Base-by-base conservation (phyloP, 2,797 vertebrate species). In the Apodemus agrarius region DNA sequence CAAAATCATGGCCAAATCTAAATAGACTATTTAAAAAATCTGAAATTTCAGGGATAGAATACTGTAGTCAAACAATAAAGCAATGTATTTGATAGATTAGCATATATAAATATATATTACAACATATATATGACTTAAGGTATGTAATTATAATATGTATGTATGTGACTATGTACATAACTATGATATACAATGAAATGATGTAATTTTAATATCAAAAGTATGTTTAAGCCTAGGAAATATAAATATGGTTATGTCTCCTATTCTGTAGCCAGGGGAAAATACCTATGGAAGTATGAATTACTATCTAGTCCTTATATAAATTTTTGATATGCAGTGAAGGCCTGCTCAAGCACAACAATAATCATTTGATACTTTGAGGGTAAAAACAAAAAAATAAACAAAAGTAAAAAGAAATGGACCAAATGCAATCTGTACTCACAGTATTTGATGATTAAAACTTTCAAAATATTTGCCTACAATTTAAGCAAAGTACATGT, bases 341-440 rank as follows among this genome's bases (percentile, higher is more conserved):
- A 14, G 49, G 0, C 3, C 52, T 12, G 17, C 22, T 0, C 19
- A 37, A 87, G 40, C 26, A 24, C 17, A 54, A 65, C 12, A 46
- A 63, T 31, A 43, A 10, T 52, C 67, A 49, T 11, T 63, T 21
- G 4, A 67, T 3, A 67, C 0, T 43, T 59, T 37, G 69, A 81
- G 12, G 3, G 26, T 74, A 11, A 40, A 75, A 78, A 6, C 43
- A 14, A 22, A 67, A 31, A 49, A 49, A 90, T 11, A 22, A 67
- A 31, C 89, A 7, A 29, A 0, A 6, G 1, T 3, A 22, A 24
- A 3, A 61, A 19, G 72, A 87, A 78, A 74, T 37, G 2, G 43
- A 74, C 3, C 1, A 2, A 81, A 37, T 3, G 1, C 9, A 29
- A n/a, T 65, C 4, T 29, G 1, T 19, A 3, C 31, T 75, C n/a